Percentiles rank a stretch among this genome's conserved stretches.
Evolutionary conservation across 1,140 invertebrate genomes (phyloP).

Genomic region (Batillaria attramentaria): DNA sequence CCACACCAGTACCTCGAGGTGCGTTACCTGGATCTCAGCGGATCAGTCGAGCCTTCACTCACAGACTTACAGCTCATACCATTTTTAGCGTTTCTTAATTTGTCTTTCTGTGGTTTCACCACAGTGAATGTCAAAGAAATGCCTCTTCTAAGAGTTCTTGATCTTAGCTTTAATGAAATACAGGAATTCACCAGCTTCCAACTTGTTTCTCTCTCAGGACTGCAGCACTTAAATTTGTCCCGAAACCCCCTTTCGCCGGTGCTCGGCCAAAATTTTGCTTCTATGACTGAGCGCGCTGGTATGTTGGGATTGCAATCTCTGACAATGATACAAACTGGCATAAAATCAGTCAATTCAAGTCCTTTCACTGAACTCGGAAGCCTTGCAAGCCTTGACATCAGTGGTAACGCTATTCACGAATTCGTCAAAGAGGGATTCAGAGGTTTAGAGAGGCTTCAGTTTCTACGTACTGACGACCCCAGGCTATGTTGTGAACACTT

Average conservation of each 20-base stretch:
- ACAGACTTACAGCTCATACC: neutral
- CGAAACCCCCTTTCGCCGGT: neutral
- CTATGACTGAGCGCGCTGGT: neutral
- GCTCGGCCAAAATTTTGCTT: neutral
- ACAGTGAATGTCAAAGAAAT: neutral
- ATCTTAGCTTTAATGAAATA: slow-evolving; percentile 9
- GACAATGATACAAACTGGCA: neutral
- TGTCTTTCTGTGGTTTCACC: neutral
- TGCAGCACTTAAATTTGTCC: neutral
- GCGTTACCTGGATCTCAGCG: slow-evolving; percentile 22
- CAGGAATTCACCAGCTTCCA: neutral
- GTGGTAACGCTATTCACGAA: neutral
- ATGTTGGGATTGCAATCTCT: neutral
- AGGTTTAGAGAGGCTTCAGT: neutral
- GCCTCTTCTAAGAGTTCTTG: neutral
- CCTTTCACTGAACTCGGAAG: neutral
- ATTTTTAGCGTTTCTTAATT: neutral
- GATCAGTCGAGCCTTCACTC: neutral
- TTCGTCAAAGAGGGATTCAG: neutral
- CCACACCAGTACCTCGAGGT: neutral
- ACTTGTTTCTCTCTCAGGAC: neutral
- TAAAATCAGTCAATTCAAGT: neutral
- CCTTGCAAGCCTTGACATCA: neutral
- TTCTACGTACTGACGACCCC: neutral
- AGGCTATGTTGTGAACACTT: neutral